Evolutionary conservation across 1,140 invertebrate genomes (phyloP).

Genomic region (Drosophila aff.): DNA sequence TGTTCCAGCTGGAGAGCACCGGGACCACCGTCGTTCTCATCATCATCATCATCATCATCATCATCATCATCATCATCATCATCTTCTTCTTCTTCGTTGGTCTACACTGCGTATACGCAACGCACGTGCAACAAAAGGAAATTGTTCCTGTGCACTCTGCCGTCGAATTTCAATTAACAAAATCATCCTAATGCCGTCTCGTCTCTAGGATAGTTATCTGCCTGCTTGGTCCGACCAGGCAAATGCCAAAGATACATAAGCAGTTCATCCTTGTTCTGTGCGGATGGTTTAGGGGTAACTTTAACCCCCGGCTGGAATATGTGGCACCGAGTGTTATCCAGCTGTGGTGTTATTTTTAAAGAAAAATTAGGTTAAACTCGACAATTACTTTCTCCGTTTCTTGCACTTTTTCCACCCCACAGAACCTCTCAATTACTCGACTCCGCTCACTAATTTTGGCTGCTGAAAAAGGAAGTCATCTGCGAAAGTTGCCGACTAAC

Average conservation of each 20-base stretch:
- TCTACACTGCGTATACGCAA: conserved; percentile 58
- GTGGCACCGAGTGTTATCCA: too few species aligned
- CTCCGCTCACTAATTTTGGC: conserved; percentile 32
- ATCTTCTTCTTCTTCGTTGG: conserved; percentile 25
- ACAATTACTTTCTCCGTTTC: conserved; percentile 1
- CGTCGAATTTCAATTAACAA: conserved; percentile 72
- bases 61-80: conserved; percentile 15
- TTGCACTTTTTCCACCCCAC: neutral
- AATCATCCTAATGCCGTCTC: conserved; percentile 48
- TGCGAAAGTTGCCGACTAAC: conserved; percentile 34
- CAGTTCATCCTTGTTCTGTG: conserved; percentile 11
- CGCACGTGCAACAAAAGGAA: conserved; percentile 48
- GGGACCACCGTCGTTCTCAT: neutral
- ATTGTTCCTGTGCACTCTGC: conserved; percentile 51
- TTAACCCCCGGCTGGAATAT: neutral
- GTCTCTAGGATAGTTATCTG: conserved; percentile 15
- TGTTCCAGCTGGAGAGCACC: conserved; percentile 10
- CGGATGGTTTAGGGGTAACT: neutral
- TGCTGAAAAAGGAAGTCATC: conserved; percentile 23
- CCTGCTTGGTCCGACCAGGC: conserved; percentile 12
- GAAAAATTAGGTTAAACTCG: neutral
- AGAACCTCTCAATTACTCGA: conserved; percentile 15
- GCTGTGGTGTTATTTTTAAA: too few species aligned
- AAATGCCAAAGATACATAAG: conserved; percentile 28
- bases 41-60: conserved; percentile 16